phyloP scores from a whole-genome alignment of 2,888 invertebrate genomes.

The Holacanthella duospinosa region DNA sequence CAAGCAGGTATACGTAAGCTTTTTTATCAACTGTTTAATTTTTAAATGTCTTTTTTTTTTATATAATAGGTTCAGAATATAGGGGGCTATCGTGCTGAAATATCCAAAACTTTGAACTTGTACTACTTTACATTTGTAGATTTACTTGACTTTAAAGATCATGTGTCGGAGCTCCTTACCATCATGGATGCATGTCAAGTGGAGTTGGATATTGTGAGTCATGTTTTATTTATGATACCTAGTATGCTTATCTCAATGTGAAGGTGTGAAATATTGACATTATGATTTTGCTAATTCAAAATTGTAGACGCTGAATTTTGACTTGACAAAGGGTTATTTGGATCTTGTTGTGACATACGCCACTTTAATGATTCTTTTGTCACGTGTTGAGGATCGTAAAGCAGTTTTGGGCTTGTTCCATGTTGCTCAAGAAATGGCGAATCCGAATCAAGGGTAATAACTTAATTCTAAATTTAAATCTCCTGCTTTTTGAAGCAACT shows the following conservation, averaged over 20 bases:
- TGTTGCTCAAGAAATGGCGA: constrained; percentile 92
- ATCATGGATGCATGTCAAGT: constrained; percentile 95
- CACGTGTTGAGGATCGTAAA: constrained; percentile 94
- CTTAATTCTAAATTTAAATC: constrained; percentile 9
- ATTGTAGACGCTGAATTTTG: constrained; percentile 74
- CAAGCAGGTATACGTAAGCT: constrained; percentile 51
- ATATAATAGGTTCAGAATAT: constrained; percentile 53
- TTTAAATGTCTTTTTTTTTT: not conserved
- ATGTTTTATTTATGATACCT: not conserved
- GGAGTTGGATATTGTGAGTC: constrained; percentile 71
- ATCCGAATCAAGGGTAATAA: constrained; percentile 55
- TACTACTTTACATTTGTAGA: constrained; percentile 99
- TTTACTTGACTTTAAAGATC: constrained; percentile 91
- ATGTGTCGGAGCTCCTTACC: constrained; percentile 79
- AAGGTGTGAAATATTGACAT: not conserved
- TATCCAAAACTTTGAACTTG: constrained; percentile 87
- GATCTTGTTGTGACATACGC: constrained; percentile 91
- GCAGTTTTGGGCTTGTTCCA: constrained; percentile 94
- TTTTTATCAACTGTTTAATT: not conserved
- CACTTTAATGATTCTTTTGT: constrained; percentile 91
- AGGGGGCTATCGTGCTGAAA: constrained; percentile 76
- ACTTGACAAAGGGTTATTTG: constrained; percentile 87
- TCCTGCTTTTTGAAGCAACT: not conserved
- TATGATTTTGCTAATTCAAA: constrained; percentile 9
- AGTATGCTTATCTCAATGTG: not conserved